A percentile compares a stretch with the other conserved stretches of the same genome.
Conservation (phyloP, 2,797 vertebrate species). For the Coregonus ussuriensis region DNA sequence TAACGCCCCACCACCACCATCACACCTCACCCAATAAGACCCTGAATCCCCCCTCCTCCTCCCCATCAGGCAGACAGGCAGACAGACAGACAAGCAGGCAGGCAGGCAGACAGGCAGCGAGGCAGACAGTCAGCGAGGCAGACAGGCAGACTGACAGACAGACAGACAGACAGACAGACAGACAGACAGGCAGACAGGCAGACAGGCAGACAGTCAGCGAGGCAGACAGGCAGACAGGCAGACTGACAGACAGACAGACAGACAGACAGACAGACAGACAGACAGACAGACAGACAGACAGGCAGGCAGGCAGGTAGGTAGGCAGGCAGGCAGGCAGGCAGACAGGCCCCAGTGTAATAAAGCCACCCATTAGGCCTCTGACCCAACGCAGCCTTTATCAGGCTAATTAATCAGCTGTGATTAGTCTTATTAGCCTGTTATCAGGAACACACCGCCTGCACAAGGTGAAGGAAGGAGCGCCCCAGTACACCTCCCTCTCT, state of each 20-base stretch:
- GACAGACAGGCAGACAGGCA: not conserved
- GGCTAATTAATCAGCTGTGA: constrained; percentile 76
- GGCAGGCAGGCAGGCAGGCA: not conserved
- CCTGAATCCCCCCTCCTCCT: too few species aligned
- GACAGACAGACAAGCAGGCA: too few species aligned
- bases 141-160: too few species aligned
- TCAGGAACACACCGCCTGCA: constrained; percentile 59
- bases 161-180: too few species aligned
- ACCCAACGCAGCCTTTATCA: constrained; percentile 60
- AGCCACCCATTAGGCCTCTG: constrained; percentile 67
- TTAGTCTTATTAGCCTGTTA: constrained; percentile 70
- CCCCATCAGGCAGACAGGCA: too few species aligned
- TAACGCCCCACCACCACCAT: too few species aligned
- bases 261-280: not conserved
- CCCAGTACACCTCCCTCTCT: constrained; percentile 3
- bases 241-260: not conserved
- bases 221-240: not conserved
- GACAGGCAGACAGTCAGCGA: not conserved
- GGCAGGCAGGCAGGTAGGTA: not conserved
- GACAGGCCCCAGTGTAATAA: constrained; percentile 63
- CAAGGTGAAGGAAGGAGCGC: constrained; percentile 64
- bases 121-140: too few species aligned
- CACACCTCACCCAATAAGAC: too few species aligned
- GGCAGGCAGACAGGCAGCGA: too few species aligned
- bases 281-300: not conserved